A percentile compares a stretch with the other conserved stretches of the same genome.
Evolutionary conservation across 2,888 invertebrate species (phyloP).

Genomic region (Chalcis sispes): DNA sequence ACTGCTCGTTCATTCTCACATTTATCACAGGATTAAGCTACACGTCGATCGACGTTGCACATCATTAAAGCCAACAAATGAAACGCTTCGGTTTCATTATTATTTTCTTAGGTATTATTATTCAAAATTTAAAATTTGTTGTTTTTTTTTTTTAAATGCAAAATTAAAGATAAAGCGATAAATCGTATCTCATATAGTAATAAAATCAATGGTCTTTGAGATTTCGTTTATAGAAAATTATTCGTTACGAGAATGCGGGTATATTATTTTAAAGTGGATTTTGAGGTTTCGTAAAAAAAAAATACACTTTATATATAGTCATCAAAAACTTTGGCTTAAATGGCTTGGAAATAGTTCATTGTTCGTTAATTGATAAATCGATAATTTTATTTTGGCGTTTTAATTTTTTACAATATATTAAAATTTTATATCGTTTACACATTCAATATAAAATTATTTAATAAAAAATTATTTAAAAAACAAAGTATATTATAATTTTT

Average conservation of each 20-base stretch:
- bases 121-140: too few species aligned
- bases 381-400: too few species aligned
- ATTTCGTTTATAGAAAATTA: conserved; percentile 1
- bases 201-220: conserved; percentile 1
- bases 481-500: too few species aligned
- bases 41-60: too few species aligned
- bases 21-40: conserved; percentile 40
- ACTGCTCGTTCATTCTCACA: conserved; percentile 50
- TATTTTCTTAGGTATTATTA: neutral
- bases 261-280: conserved; percentile 22
- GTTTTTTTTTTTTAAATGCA: too few species aligned
- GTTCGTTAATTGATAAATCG: neutral
- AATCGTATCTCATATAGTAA: neutral
- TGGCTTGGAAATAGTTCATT: conserved; percentile 1
- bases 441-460: too few species aligned
- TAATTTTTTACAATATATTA: too few species aligned
- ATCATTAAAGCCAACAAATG: neutral
- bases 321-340: conserved; percentile 2
- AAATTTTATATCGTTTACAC: too few species aligned
- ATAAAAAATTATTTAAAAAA: too few species aligned
- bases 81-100: neutral
- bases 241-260: conserved; percentile 31
- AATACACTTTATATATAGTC: neutral
- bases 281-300: neutral
- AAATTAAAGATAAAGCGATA: neutral